phyloP scores from a whole-genome alignment of 2,797 vertebrate species.

The Pseudomugil gertrudae region DNA sequence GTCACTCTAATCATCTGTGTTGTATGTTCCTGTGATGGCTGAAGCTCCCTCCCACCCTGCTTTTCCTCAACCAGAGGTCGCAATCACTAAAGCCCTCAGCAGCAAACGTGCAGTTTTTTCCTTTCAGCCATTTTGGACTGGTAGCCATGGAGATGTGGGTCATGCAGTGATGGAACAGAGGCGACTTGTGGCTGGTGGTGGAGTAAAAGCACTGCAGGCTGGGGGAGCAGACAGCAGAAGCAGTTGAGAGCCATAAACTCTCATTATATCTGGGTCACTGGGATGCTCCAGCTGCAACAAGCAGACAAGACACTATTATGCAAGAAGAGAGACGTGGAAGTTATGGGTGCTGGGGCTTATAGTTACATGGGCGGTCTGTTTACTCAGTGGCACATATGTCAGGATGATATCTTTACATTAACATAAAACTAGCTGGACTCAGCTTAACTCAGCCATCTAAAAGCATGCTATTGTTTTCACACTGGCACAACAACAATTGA shows the following conservation, averaged over 20 bases:
- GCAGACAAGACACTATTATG: constrained; percentile 77
- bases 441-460: constrained; percentile 31
- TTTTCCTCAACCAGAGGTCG: constrained; percentile 47
- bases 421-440: constrained; percentile 44
- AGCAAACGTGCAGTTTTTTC: constrained; percentile 28
- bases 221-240: constrained; percentile 43
- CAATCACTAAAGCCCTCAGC: constrained; percentile 17
- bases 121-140: constrained; percentile 72
- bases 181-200: constrained; percentile 67
- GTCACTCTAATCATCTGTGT: constrained; percentile 69
- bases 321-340: constrained; percentile 66
- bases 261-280: constrained; percentile 82
- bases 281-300: constrained; percentile 77
- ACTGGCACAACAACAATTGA: background rate
- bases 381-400: constrained; percentile 48
- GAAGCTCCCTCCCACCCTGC: constrained; percentile 46
- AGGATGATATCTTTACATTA: constrained; percentile 29
- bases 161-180: constrained; percentile 69
- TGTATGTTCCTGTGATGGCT: constrained; percentile 15
- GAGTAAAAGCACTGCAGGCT: constrained; percentile 67
- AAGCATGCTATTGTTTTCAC: constrained; percentile 32
- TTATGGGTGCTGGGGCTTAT: constrained; percentile 53
- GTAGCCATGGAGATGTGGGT: constrained; percentile 82
- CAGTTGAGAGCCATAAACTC: constrained; percentile 66
- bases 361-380: constrained; percentile 58